Base-by-base conservation (phyloP, 1,140 invertebrate species). In the Formica exsecta region DNA sequence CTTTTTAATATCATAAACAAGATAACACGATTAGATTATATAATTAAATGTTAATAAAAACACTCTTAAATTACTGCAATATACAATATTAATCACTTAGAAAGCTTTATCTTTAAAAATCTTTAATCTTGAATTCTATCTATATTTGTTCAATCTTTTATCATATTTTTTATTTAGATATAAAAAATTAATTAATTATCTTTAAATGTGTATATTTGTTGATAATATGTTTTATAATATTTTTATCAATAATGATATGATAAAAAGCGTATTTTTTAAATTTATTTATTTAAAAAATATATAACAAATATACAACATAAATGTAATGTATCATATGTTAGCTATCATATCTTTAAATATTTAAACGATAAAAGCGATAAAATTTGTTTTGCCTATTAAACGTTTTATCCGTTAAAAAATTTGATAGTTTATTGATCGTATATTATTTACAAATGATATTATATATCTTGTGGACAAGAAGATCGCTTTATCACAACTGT, bases 401-500 rank as follows among this genome's bases (percentile, higher is more conserved):
- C 16, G 16, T 59, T 1, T 32, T 5, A 71, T 38, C 13, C 5
- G 9, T 59, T 61, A 61, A n/a, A 36, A 83, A 61, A 74, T 81
- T 16, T 6, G 5, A 6, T 22, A 6, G 1, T 48, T 51, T 41
- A 59, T 22, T 3, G 9, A 29, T 11, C 1, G 29, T 70, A 81
- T 41, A 71, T 41, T 80, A 71, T 73, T 59, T 61, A 61, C 3
- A 81, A 57, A 36, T 81, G 25, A 71, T 73, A 19, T 32, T 29
- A 13, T 5, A 13, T 48, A 81, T 73, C 54, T 81, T n/a, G 22
- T 57, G 36, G 19, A 29, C 19, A 22, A 7, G n/a, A 7, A 54
- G 51, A 83, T 73, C 54, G n/a, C 2, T 32, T 61, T 83, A 83
- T 83, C 79, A 3, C 38, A 71, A 44, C 48, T 83, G 6, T 83